Conservation (phyloP, 1,140 invertebrate genomes). For the Camponotus vicinus region DNA sequence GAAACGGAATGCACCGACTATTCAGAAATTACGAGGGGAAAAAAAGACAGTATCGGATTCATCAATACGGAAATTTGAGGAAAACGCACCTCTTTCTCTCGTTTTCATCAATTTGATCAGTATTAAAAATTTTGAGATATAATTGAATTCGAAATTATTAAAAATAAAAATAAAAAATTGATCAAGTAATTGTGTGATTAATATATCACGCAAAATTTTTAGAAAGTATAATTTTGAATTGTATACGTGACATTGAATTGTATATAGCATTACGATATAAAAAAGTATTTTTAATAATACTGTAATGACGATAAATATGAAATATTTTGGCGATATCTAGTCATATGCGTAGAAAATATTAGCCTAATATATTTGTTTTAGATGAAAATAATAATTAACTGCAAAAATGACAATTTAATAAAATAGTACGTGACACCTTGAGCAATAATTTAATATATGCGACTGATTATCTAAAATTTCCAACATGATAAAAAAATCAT, state of each 20-base stretch:
- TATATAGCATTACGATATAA: background rate
- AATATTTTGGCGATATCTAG: background rate
- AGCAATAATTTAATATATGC: background rate
- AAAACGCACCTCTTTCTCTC: background rate
- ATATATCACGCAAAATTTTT: background rate
- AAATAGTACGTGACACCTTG: background rate
- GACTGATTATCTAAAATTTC: background rate
- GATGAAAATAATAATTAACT: background rate
- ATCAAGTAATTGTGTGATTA: background rate
- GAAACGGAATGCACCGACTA: constrained; percentile 17
- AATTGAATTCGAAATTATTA: constrained; percentile 6
- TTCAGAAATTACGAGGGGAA: background rate
- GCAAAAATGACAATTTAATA: background rate
- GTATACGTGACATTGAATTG: background rate
- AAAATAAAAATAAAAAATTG: constrained; percentile 2
- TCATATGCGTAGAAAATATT: background rate
- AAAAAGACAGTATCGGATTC: background rate
- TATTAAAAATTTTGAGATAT: background rate
- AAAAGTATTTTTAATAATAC: background rate
- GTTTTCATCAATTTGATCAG: background rate
- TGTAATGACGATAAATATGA: background rate
- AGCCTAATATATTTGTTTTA: background rate
- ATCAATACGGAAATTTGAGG: background rate
- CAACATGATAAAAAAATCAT: background rate
- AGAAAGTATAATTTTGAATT: background rate